Evolutionary conservation across 2,113 vertebrate species (phyloP).

Genomic region (Aphelocoma coerulescens): DNA sequence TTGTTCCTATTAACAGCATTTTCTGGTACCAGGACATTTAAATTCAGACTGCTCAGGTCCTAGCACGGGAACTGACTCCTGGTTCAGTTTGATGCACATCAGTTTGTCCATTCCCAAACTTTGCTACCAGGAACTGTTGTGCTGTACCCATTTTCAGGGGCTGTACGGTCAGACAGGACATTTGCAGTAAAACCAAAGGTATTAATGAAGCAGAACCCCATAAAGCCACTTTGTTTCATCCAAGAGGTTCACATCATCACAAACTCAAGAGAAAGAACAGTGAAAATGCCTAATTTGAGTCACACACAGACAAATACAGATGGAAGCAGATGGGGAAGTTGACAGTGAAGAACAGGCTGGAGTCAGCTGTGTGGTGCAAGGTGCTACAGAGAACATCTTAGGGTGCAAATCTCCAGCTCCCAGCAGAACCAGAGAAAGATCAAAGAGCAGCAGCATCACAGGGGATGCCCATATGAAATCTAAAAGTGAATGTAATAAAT

Average conservation of each 20-base stretch:
- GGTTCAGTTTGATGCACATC: neutral
- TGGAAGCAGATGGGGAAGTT: neutral
- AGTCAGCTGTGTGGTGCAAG: neutral
- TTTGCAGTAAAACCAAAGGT: neutral
- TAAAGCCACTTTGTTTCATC: neutral
- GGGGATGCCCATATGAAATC: neutral
- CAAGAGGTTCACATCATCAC: neutral
- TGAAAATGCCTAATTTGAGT: neutral
- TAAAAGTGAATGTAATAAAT: neutral
- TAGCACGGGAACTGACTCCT: neutral
- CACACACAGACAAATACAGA: neutral
- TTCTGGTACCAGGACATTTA: neutral
- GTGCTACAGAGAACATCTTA: neutral
- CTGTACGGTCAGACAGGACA: neutral
- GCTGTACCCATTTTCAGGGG: neutral
- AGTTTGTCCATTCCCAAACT: neutral
- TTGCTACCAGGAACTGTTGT: neutral
- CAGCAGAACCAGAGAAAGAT: neutral
- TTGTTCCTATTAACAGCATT: neutral
- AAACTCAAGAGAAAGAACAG: neutral
- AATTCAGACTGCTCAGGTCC: neutral
- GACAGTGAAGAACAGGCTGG: neutral
- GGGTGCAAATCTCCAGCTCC: neutral
- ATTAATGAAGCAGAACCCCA: neutral
- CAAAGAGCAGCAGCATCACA: neutral